Conservation (phyloP, 2,797 vertebrate genomes). For the Gymnoscopelus braueri region DNA sequence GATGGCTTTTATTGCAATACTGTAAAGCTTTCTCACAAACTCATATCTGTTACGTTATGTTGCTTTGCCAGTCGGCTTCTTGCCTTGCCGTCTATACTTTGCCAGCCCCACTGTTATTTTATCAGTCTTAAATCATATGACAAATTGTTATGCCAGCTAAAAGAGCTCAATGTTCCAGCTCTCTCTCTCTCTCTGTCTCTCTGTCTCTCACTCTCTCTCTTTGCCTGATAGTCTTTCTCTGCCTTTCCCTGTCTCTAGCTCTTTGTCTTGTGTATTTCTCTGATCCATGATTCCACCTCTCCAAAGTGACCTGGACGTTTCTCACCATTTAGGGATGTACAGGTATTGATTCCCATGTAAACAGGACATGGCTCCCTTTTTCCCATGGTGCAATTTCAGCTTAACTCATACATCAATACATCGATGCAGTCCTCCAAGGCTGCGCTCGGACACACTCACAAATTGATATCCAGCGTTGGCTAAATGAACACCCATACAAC, state of each 20-base stretch:
- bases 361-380: slow-evolving; percentile 57
- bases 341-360: slow-evolving; percentile 69
- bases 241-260: neutral
- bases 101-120: slow-evolving; percentile 24
- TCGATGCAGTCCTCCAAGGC: slow-evolving; percentile 30
- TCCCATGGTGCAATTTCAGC: slow-evolving; percentile 49
- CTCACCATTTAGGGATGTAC: slow-evolving; percentile 61
- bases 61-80: slow-evolving; percentile 2
- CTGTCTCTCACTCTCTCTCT: slow-evolving; percentile 17
- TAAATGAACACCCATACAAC: slow-evolving; percentile 37
- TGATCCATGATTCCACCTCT: slow-evolving; percentile 27
- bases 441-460: slow-evolving; percentile 18
- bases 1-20: slow-evolving; percentile 39
- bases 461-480: slow-evolving; percentile 46
- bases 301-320: slow-evolving; percentile 54
- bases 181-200: neutral
- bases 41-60: slow-evolving; percentile 13
- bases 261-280: neutral
- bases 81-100: slow-evolving; percentile 25
- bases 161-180: slow-evolving; percentile 41
- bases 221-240: slow-evolving; percentile 4
- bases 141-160: slow-evolving; percentile 27
- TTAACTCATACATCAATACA: slow-evolving; percentile 69
- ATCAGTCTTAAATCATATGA: slow-evolving; percentile 46
- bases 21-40: slow-evolving; percentile 28